phyloP scores from a whole-genome alignment of 2,113 vertebrate genomes.

The Tiliqua scincoides region DNA sequence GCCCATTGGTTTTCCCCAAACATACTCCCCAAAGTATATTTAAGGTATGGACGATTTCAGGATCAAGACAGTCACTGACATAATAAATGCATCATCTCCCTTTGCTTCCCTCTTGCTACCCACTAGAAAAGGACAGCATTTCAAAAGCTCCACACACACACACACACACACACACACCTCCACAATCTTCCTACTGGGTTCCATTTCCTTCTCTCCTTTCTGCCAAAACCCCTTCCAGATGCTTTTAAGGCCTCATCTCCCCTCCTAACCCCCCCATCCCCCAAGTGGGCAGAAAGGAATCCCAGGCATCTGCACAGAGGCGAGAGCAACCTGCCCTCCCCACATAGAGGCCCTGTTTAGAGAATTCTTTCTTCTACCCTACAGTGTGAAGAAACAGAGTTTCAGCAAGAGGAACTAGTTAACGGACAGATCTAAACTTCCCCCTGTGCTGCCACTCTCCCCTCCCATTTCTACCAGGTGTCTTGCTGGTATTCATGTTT shows the following conservation, averaged over 20 bases:
- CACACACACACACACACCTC: too few relatives aligned
- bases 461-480: background rate
- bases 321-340: background rate
- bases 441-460: too few relatives aligned
- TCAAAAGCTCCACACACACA: conserved; percentile 2
- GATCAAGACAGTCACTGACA: background rate
- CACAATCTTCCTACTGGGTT: background rate
- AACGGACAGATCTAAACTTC: too few relatives aligned
- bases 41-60: background rate
- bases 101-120: background rate
- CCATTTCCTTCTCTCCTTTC: too few relatives aligned
- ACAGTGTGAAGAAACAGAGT: too few relatives aligned
- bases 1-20: background rate
- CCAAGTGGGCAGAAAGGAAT: background rate
- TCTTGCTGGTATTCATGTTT: background rate
- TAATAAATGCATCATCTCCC: conserved; percentile 23
- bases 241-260: background rate
- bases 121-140: background rate
- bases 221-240: background rate
- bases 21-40: background rate
- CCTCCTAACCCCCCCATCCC: background rate
- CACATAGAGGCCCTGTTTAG: background rate
- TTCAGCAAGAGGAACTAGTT: background rate
- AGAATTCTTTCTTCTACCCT: background rate
- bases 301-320: background rate